These are phyloP conservation scores for Calvadosia cruxmelitensis DNA, from an alignment of 30 jellyfish, hydroid and myxozoan species.

Conservation along the genomic window DNA sequence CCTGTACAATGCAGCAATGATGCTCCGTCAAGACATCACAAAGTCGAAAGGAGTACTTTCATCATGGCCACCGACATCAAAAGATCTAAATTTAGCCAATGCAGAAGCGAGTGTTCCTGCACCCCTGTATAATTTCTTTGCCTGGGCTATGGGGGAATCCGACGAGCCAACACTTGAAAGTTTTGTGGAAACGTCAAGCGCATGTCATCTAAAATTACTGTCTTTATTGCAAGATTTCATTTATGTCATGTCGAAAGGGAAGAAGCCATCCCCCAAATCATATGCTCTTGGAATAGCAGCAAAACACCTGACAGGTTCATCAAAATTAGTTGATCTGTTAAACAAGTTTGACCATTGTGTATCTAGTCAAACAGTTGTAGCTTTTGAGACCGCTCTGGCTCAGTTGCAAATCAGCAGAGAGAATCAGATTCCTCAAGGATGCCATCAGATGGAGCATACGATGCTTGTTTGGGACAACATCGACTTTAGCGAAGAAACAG, in stretches of 20 bases:
- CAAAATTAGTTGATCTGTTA: slow-evolving; percentile 8
- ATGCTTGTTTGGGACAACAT: slow-evolving; percentile 26
- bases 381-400: slow-evolving; percentile 39
- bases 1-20: slow-evolving; percentile 8
- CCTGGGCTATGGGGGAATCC: slow-evolving; percentile 26
- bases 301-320: slow-evolving; percentile 51
- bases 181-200: slow-evolving; percentile 11
- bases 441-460: no score
- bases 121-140: slow-evolving; percentile 24
- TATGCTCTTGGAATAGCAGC: slow-evolving; percentile 32
- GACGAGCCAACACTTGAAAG: slow-evolving; percentile 12
- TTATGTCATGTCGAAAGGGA: slow-evolving; percentile 26
- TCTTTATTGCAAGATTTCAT: slow-evolving; percentile 36
- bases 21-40: no score
- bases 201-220: not conserved
- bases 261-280: slow-evolving; percentile 31
- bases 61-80: slow-evolving; percentile 53
- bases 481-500: slow-evolving; percentile 34
- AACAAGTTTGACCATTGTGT: slow-evolving; percentile 39
- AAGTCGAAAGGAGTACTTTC: slow-evolving; percentile 25
- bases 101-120: slow-evolving; percentile 20
- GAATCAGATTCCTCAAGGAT: slow-evolving; percentile 7
- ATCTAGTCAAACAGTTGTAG: slow-evolving; percentile 11
- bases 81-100: slow-evolving; percentile 5
- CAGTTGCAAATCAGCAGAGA: not conserved